Conservation (phyloP, 2,888 invertebrate species). For the Microchrysa polita region DNA sequence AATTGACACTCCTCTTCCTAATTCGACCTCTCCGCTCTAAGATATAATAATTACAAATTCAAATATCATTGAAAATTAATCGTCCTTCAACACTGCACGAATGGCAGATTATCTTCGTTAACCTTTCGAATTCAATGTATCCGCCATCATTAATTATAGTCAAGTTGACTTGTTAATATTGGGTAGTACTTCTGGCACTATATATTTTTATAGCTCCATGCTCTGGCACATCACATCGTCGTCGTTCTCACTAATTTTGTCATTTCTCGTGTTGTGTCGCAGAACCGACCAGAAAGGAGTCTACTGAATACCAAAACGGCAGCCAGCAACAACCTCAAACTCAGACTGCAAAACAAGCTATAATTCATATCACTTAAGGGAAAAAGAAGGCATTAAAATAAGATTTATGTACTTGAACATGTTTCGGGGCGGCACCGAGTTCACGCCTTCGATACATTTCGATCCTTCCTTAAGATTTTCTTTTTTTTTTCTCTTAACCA, state of each 20-base stretch:
- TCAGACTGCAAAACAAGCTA: not conserved
- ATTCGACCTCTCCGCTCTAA: too few relatives aligned
- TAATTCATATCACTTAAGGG: slow-evolving; percentile 33
- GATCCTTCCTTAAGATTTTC: not conserved
- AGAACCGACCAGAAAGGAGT: not conserved
- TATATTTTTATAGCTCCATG: not conserved
- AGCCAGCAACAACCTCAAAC: not conserved
- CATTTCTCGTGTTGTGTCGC: not conserved
- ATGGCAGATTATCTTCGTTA: slow-evolving; percentile 11
- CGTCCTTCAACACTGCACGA: too few relatives aligned
- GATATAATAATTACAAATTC: too few relatives aligned
- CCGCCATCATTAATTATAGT: not conserved
- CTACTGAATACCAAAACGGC: not conserved
- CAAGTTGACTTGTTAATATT: slow-evolving; percentile 21
- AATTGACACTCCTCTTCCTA: too few relatives aligned
- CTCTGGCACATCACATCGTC: not conserved
- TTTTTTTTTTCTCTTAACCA: too few relatives aligned
- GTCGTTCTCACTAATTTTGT: not conserved
- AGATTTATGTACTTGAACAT: slow-evolving; percentile 46
- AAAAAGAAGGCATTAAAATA: slow-evolving; percentile 28
- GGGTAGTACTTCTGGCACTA: not conserved
- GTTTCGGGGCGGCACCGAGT: slow-evolving; percentile 47
- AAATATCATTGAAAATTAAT: too few relatives aligned
- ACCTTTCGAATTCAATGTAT: slow-evolving; percentile 13
- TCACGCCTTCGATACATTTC: slow-evolving; percentile 45